A percentile compares a stretch with the other conserved stretches of the same genome.
Evolutionary conservation across 2,113 vertebrate genomes (phyloP).

Genomic region (Siniperca chuatsi): DNA sequence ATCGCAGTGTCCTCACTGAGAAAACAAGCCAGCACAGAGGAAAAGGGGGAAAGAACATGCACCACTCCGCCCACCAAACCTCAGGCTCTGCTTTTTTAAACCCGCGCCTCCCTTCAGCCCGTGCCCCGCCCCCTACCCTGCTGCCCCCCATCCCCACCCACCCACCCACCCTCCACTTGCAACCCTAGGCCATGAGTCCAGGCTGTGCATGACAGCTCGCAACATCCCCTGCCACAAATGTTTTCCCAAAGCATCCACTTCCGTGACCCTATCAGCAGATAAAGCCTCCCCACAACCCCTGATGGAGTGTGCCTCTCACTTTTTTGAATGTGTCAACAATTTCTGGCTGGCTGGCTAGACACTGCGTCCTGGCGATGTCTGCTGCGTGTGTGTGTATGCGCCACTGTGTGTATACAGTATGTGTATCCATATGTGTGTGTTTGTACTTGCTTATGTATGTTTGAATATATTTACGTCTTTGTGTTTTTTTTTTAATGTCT

Average conservation of each 20-base stretch:
- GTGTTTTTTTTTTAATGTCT: conserved; percentile 43
- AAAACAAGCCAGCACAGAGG: conserved; percentile 66
- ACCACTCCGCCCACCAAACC: conserved; percentile 87
- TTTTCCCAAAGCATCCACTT: conserved; percentile 89
- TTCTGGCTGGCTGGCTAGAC: conserved; percentile 89
- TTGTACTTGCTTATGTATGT: conserved; percentile 45
- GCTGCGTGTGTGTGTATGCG: conserved; percentile 34
- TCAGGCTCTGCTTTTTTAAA: conserved; percentile 86
- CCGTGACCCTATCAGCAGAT: conserved; percentile 88
- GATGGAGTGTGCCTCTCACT: conserved; percentile 86
- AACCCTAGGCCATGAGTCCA: conserved; percentile 83
- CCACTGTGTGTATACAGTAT: conserved; percentile 9
- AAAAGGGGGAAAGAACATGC: conserved; percentile 49
- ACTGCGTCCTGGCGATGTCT: conserved; percentile 81
- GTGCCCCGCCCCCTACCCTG: conserved; percentile 51
- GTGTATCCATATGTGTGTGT: conserved; percentile 9
- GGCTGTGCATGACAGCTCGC: conserved; percentile 84
- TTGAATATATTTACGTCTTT: conserved; percentile 69
- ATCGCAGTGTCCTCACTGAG: conserved; percentile 59
- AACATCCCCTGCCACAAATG: conserved; percentile 88
- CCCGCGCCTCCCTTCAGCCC: conserved; percentile 59
- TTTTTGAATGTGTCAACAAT: conserved; percentile 89
- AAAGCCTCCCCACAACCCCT: conserved; percentile 83
- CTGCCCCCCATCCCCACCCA: not conserved
- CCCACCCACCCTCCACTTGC: conserved; percentile 63